Percentiles rank a stretch among this genome's conserved stretches.
These are phyloP conservation scores for Antheraea assamensis DNA, from an alignment of 2,888 invertebrate genomes.

Conservation along the genomic window DNA sequence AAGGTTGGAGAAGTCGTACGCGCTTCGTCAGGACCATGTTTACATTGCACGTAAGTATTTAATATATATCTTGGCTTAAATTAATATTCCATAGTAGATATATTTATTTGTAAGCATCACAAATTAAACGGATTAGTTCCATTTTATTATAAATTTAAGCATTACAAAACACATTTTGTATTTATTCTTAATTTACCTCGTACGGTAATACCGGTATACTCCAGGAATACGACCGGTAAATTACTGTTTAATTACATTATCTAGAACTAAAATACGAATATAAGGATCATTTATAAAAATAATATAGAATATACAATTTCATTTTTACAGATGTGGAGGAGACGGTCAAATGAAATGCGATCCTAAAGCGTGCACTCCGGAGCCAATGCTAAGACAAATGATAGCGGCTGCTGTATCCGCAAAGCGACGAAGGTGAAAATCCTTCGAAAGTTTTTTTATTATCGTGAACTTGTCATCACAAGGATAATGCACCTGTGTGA, in stretches of 20 bases:
- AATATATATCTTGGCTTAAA: neutral
- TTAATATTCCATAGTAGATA: neutral
- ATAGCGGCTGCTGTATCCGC: slow-evolving; percentile 91
- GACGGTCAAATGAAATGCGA: slow-evolving; percentile 97
- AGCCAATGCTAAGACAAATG: slow-evolving; percentile 95
- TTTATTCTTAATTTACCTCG: neutral
- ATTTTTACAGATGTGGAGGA: slow-evolving; percentile 90
- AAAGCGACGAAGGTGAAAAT: slow-evolving; percentile 87
- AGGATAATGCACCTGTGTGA: slow-evolving; percentile 66
- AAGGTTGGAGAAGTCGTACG: slow-evolving; percentile 92
- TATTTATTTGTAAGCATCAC: neutral
- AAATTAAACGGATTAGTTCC: neutral
- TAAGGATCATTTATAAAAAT: neutral
- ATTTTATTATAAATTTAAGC: neutral
- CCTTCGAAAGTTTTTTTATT: slow-evolving; percentile 44
- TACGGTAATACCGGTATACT: neutral
- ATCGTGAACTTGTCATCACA: slow-evolving; percentile 61
- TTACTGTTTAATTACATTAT: neutral
- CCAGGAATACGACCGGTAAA: neutral
- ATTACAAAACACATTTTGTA: neutral
- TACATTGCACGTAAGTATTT: slow-evolving; percentile 94
- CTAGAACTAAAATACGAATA: no score
- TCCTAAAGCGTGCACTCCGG: slow-evolving; percentile 94
- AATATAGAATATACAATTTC: slow-evolving; percentile 20
- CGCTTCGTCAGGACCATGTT: slow-evolving; percentile 95